phyloP scores from a whole-genome alignment of 2,888 invertebrate species.

The Taphrorychus bicolor region DNA sequence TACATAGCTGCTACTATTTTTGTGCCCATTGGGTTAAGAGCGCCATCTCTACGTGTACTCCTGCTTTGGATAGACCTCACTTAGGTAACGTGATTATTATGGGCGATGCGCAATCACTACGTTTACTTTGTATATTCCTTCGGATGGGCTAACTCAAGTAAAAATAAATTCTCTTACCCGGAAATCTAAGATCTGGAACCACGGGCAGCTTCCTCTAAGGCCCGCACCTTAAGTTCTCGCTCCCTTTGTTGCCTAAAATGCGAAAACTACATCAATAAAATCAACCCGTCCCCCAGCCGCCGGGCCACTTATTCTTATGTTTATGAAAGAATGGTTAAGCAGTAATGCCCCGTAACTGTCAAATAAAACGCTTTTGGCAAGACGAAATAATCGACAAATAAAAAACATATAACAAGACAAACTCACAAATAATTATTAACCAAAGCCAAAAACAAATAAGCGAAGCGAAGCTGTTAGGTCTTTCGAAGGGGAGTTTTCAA shows the following conservation, averaged over 20 bases:
- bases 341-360: background rate
- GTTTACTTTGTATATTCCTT: too few relatives aligned
- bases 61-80: too few relatives aligned
- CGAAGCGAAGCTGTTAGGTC: background rate
- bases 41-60: too few relatives aligned
- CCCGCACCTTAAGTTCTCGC: constrained; percentile 84
- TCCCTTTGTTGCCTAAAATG: constrained; percentile 75
- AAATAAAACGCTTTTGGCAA: too few relatives aligned
- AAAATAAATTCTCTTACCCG: too few relatives aligned
- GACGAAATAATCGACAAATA: too few relatives aligned
- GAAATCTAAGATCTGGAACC: constrained; percentile 62
- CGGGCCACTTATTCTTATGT: background rate
- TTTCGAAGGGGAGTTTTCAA: background rate
- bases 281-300: background rate
- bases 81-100: too few relatives aligned
- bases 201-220: constrained; percentile 84
- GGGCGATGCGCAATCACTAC: too few relatives aligned
- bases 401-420: background rate
- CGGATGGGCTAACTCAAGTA: too few relatives aligned
- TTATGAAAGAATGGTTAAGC: background rate
- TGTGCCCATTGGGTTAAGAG: too few relatives aligned
- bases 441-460: background rate
- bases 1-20: too few relatives aligned
- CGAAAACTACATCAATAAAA: constrained; percentile 48
- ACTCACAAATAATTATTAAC: background rate